These are phyloP conservation scores for Ataeniobius toweri DNA, from an alignment of 2,797 vertebrate genomes.

Conservation along the genomic window DNA sequence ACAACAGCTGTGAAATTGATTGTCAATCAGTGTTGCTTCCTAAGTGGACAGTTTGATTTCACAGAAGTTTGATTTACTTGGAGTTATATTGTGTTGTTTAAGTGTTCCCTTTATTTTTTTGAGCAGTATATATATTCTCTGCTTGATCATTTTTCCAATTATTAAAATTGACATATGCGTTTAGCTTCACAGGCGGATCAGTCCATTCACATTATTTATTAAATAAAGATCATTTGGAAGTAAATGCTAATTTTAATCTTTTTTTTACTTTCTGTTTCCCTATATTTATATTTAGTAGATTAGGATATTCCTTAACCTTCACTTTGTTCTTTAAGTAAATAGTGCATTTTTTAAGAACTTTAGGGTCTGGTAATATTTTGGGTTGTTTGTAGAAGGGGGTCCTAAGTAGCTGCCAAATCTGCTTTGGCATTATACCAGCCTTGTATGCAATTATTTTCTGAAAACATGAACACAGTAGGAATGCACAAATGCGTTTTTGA, in stretches of 20 bases:
- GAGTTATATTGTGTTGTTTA: too few species aligned
- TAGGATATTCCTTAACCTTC: background rate
- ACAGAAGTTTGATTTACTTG: too few species aligned
- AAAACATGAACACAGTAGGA: background rate
- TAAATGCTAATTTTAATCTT: background rate
- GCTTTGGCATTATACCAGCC: background rate
- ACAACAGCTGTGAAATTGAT: too few species aligned
- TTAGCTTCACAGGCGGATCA: background rate
- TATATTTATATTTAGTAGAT: background rate
- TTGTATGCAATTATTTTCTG: background rate
- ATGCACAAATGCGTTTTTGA: background rate
- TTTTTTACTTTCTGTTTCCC: background rate
- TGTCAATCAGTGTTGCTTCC: too few species aligned
- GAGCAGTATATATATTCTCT: background rate
- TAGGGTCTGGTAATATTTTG: background rate
- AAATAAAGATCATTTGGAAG: background rate
- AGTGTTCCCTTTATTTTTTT: too few species aligned
- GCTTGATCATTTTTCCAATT: background rate
- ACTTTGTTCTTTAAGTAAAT: background rate
- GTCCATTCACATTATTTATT: too few species aligned
- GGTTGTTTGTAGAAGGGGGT: background rate
- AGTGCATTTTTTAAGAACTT: background rate
- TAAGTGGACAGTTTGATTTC: too few species aligned
- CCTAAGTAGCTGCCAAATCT: background rate
- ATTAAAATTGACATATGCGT: background rate